Evolutionary conservation across 2,888 invertebrate species (phyloP), one percentile per base, ranked within the genome.

Genomic region (Melolontha melolontha): DNA sequence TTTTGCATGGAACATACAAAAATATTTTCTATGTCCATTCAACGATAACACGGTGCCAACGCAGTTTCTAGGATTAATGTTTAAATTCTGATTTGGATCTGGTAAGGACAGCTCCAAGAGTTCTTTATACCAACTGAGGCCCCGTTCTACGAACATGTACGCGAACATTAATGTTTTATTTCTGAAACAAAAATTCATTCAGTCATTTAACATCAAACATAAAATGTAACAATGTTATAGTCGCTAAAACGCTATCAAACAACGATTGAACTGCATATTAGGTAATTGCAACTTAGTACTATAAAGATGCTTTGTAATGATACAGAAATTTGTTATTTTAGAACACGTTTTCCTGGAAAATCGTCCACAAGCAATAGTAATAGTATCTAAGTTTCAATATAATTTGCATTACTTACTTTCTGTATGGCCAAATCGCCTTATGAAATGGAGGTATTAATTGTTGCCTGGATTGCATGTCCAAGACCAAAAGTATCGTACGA

Each of bases 1-100:
- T 84, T 95, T 97, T 67, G 96, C 96, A 85, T 99, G 98, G 85
- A 97, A 99, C 87, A 99, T 97, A 83, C 97, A 98, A 86, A 97
- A 98, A 87, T 98, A 98, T 85, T 96, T 96, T 72, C 98, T 88
- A 85, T 96, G 95, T 22, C 98, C 98, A 85, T 98, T 98, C 72
- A 99, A 86, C 1, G 97, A 93, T 52, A 99, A 86, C 68, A 99
- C 98, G 4, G 97, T 97, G 64, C 98, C 98, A 49, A 98, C 92
- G 81, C 98, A 98, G 86, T 98, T 98, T 76, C 96, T 90, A 17
- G 96, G 95, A 86, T 98, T 98, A 70, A 99, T 97, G 72, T 92
- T 91, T 73, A 96, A 86, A 14, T 57, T 41, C 78, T 93, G 92
- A 70, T 91, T 87, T 49, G 91, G 89, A 77, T 94, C 93, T 64